phyloP scores from a whole-genome alignment of 2,797 vertebrate species.

The Gambelia wislizenii region DNA sequence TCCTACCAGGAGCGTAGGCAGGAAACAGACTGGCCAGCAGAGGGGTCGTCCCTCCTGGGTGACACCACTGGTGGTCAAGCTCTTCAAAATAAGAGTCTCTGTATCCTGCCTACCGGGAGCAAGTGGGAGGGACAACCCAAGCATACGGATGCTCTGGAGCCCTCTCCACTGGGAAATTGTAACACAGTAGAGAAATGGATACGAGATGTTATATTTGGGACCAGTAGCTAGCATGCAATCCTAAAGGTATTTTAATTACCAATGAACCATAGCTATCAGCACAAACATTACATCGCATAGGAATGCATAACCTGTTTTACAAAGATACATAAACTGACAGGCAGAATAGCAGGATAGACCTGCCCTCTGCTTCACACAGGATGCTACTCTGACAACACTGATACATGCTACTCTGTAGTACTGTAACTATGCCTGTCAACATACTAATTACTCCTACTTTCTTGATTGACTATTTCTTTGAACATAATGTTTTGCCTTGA shows the following conservation, averaged over 20 bases:
- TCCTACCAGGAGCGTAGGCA: too few species aligned
- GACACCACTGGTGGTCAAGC: too few species aligned
- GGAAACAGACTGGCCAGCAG: too few species aligned
- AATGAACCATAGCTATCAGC: background rate
- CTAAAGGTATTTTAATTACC: background rate
- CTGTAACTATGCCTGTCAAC: background rate
- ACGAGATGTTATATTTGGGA: background rate
- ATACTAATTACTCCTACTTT: background rate
- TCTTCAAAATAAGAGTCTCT: too few species aligned
- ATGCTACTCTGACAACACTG: background rate
- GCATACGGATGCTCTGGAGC: too few species aligned
- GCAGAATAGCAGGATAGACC: background rate
- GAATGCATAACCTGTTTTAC: background rate
- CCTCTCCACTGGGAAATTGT: too few species aligned
- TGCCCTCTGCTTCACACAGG: background rate
- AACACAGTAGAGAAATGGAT: background rate
- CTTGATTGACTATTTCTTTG: background rate
- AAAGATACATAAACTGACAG: background rate
- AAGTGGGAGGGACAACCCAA: too few species aligned
- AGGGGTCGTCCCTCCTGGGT: too few species aligned
- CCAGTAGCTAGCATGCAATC: background rate
- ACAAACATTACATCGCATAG: background rate
- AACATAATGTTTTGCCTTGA: background rate
- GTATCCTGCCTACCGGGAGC: too few species aligned
- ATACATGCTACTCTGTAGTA: background rate